Base-by-base conservation (phyloP, 2,888 invertebrate species). In the Actias luna region DNA sequence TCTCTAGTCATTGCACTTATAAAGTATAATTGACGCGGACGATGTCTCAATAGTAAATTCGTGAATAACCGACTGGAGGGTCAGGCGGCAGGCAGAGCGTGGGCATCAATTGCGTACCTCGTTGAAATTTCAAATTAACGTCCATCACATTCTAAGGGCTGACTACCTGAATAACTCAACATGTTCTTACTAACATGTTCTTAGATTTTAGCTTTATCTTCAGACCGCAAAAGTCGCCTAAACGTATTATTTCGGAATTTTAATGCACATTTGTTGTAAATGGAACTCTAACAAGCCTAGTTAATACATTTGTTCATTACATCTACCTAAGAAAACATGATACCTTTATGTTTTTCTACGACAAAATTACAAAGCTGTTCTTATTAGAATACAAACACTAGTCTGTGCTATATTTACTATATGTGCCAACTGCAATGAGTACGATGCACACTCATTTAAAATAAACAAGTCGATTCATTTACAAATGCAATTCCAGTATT, bases 41-140 rank as follows among this genome's bases (percentile, higher is more conserved):
- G 87, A 87, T 86, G 86, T 82, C 86, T 88, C 86, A 86, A 88
- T 87, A 83, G 79, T 84, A 85, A 84, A 85, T 85, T 87, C 73
- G 80, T 87, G 85, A 84, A 84, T 83, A 78, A 79, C 70, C 80
- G 72, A 73, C 75, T 74, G 74, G 71, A 84, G 85, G 89, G 88
- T 83, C 88, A 84, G 78, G 63, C 70, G 68, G 71, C 74, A 74
- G 74, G 75, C 70, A 71, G 77, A 78, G 89, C 88, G 90, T 90
- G 89, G 91, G 90, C 82, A 72, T 70, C 88, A 91, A 92, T 90
- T 91, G 88, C 79, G 85, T 78, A 73, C 86, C 77, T 76, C 77
- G 83, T 82, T 87, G 87, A 84, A 84, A 84, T 84, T 80, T 84
- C 83, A 83, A 84, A 86, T 88, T 87, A 87, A 85, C 80, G 76